Evolutionary conservation across 2,888 invertebrate species (phyloP).

Genomic region (Crioceris asparagi): DNA sequence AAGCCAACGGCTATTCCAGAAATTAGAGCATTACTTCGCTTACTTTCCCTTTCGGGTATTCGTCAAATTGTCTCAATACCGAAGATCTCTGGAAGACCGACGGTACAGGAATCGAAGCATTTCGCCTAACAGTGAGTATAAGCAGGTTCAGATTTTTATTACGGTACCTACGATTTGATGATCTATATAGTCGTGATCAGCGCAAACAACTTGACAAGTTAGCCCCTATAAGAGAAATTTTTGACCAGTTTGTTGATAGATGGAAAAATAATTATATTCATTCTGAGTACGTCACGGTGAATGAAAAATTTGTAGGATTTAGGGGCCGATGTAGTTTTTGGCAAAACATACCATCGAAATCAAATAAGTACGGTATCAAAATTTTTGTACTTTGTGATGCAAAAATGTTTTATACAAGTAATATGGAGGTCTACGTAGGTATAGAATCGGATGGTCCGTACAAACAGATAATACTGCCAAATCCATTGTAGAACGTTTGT

Average conservation of each 20-base stretch:
- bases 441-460: background rate
- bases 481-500: background rate
- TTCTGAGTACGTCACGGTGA: too few relatives aligned
- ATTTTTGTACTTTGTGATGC: background rate
- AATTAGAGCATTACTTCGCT: conserved; percentile 5
- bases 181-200: conserved; percentile 4
- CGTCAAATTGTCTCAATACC: conserved; percentile 4
- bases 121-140: conserved; percentile 3
- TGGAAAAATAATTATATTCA: background rate
- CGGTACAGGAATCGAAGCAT: conserved; percentile 7
- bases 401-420: background rate
- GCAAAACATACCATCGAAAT: conserved; percentile 3
- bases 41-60: conserved; percentile 5
- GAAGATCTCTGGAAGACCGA: conserved; percentile 6
- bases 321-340: background rate
- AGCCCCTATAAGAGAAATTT: conserved; percentile 4
- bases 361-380: conserved; percentile 2
- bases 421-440: background rate
- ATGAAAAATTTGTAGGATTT: background rate
- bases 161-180: conserved; percentile 7
- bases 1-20: conserved; percentile 5
- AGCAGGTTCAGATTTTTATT: conserved; percentile 6
- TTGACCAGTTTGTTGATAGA: conserved; percentile 3
- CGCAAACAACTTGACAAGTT: conserved; percentile 4
- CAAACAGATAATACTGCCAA: background rate